Evolutionary conservation across 92 coral and sea anemone species (phyloP).

Genomic region (Epizoanthus scotinus): DNA sequence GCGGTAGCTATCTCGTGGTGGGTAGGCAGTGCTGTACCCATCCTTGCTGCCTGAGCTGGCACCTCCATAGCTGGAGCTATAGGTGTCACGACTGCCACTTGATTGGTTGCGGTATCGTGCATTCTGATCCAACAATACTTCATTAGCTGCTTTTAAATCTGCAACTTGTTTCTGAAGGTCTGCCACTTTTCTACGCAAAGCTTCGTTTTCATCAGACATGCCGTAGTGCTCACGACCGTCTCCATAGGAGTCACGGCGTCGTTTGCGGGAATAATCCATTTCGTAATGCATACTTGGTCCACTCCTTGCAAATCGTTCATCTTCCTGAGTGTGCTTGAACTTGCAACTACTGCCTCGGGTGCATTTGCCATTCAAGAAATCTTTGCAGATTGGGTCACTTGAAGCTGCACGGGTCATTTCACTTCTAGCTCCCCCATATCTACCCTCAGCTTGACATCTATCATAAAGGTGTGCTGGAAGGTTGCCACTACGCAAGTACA

Average conservation of each 20-base stretch:
- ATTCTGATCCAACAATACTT: constrained; percentile 94
- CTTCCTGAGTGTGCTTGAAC: constrained; percentile 84
- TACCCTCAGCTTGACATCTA: constrained; percentile 19
- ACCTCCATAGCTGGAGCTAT: constrained; percentile 62
- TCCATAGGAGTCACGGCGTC: constrained; percentile 82
- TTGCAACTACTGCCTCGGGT: constrained; percentile 87
- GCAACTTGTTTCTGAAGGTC: constrained; percentile 96
- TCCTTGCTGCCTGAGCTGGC: constrained; percentile 44
- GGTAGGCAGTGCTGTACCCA: constrained; percentile 50
- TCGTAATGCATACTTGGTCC: constrained; percentile 50
- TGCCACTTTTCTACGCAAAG: constrained; percentile 76
- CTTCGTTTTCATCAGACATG: constrained; percentile 91
- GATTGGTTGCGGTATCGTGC: constrained; percentile 92
- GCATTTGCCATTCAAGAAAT: constrained; percentile 92
- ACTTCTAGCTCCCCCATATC: constrained; percentile 46
- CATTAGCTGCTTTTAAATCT: constrained; percentile 93
- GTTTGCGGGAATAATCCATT: constrained; percentile 81
- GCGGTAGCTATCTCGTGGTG: constrained; percentile 56
- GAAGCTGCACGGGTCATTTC: constrained; percentile 79
- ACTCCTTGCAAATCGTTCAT: constrained; percentile 59
- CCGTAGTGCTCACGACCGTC: constrained; percentile 74
- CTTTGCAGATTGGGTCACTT: constrained; percentile 86
- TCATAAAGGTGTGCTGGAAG: constrained; percentile 67
- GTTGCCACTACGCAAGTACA: constrained; percentile 86
- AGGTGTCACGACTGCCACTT: constrained; percentile 53